These are phyloP conservation scores for Hemicentrotus pulcherrimus DNA, from an alignment of 35 echinoderm and acorn worm species.

Conservation along the genomic window DNA sequence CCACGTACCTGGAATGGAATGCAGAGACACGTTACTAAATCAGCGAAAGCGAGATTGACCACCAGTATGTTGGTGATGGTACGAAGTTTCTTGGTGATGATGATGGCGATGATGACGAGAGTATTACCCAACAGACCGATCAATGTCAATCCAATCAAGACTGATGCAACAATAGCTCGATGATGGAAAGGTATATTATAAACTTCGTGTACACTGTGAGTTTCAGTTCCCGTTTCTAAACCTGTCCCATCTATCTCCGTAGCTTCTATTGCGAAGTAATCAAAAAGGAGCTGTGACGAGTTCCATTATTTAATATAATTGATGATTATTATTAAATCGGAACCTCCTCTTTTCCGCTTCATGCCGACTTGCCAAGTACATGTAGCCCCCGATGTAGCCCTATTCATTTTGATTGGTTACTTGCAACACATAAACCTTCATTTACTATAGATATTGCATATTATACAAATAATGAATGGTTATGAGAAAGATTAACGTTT, in stretches of 20 bases:
- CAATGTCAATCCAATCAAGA: background rate
- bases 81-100: slow-evolving; percentile 63
- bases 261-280: background rate
- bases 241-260: background rate
- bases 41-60: slow-evolving; percentile 65
- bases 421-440: too few species aligned
- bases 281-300: background rate
- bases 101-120: slow-evolving; percentile 55
- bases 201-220: background rate
- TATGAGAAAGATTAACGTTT: too few species aligned
- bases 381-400: too few species aligned
- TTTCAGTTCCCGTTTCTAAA: background rate
- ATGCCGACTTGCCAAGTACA: too few species aligned
- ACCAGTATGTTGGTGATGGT: slow-evolving; percentile 68
- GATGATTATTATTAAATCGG: too few species aligned
- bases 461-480: too few species aligned
- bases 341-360: too few species aligned
- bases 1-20: slow-evolving; percentile 45
- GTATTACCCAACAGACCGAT: slow-evolving; percentile 47
- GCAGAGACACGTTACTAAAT: slow-evolving; percentile 49
- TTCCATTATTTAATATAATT: background rate
- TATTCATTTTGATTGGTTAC: too few species aligned
- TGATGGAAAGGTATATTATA: background rate
- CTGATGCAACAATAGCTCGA: slow-evolving; percentile 8
- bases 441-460: too few species aligned